These are phyloP conservation scores for Neotoxoptera formosana DNA, from an alignment of 1,140 invertebrate genomes.

Conservation along the genomic window DNA sequence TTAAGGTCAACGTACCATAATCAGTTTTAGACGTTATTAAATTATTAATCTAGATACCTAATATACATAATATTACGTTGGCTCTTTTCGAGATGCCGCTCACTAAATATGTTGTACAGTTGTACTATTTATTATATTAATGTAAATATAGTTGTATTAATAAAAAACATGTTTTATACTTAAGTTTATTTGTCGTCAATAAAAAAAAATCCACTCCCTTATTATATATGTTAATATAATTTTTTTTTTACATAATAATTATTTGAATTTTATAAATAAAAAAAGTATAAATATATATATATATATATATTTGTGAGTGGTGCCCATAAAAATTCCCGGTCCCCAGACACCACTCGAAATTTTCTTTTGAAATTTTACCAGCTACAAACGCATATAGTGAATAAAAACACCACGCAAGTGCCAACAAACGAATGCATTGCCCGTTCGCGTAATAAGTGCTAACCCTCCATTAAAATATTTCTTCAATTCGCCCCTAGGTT, in stretches of 20 bases:
- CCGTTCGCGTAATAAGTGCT: conserved; percentile 41
- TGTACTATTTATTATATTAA: conserved; percentile 31
- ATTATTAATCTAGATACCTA: conserved; percentile 26
- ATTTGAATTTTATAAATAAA: neutral
- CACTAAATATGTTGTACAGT: neutral
- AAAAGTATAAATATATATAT: neutral
- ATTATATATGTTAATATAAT: neutral
- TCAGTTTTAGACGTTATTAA: neutral
- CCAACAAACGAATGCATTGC: neutral
- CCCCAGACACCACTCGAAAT: conserved; percentile 21
- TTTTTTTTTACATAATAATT: neutral
- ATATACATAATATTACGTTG: neutral
- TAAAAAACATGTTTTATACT: neutral
- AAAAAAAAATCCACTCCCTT: neutral
- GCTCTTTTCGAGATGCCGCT: neutral
- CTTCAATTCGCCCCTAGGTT: conserved; percentile 40
- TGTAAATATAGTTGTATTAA: conserved; percentile 32
- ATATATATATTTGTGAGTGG: neutral
- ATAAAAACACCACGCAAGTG: neutral
- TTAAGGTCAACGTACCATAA: conserved; percentile 74
- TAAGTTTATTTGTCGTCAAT: neutral
- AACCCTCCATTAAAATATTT: conserved; percentile 55
- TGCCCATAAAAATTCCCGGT: neutral
- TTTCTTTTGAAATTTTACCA: conserved; percentile 43
- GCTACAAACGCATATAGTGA: neutral